These are phyloP conservation scores for Noctua janthina DNA, from an alignment of 2,888 invertebrate species.

Conservation along the genomic window DNA sequence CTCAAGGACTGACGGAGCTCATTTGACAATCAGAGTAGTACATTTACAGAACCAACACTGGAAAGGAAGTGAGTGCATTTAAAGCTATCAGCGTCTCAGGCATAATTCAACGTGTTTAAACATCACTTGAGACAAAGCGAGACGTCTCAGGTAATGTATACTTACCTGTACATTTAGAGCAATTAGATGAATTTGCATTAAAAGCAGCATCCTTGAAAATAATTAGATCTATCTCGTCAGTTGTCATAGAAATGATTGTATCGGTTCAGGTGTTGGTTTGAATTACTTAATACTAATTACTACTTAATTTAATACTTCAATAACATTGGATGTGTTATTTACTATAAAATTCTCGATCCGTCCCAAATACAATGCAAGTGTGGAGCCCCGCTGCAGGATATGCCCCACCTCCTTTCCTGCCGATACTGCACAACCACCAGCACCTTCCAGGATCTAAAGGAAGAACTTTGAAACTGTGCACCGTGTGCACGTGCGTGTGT, in stretches of 20 bases:
- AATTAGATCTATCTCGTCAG: not conserved
- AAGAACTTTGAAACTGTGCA: too few species aligned
- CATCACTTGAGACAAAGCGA: slow-evolving; percentile 6
- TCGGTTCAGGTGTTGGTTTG: not conserved
- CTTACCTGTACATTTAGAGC: slow-evolving; percentile 16
- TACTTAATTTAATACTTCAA: too few species aligned
- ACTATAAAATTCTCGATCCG: too few species aligned
- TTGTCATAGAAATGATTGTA: not conserved
- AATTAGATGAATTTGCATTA: slow-evolving; percentile 34
- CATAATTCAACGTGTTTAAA: slow-evolving; percentile 37
- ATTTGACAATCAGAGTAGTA: slow-evolving; percentile 25
- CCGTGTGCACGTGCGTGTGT: too few species aligned
- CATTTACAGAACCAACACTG: slow-evolving; percentile 31
- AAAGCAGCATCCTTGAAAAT: slow-evolving; percentile 3
- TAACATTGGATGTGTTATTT: too few species aligned
- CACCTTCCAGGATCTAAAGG: too few species aligned
- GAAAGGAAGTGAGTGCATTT: slow-evolving; percentile 43
- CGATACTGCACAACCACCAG: too few species aligned
- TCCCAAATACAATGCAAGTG: too few species aligned
- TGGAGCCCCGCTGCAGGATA: too few species aligned
- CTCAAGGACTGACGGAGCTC: not conserved
- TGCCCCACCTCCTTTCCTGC: too few species aligned
- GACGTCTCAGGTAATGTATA: slow-evolving; percentile 10
- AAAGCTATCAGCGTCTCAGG: slow-evolving; percentile 23
- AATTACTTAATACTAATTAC: not conserved